These are phyloP conservation scores for Drosophila flavopinicola DNA, from an alignment of 2,888 invertebrate species.

Conservation along the genomic window DNA sequence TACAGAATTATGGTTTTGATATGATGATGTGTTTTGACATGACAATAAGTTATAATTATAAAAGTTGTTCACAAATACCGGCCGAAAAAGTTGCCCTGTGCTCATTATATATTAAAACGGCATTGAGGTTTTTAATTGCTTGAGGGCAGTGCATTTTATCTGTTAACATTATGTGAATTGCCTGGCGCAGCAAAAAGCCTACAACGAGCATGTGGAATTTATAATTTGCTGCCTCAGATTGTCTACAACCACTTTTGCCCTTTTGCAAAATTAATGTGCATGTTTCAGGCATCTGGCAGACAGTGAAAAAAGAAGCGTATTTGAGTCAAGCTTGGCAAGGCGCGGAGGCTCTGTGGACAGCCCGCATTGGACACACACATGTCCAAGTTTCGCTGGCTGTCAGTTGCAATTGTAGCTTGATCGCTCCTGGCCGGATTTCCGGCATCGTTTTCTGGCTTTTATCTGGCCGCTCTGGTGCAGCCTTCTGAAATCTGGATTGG, in stretches of 20 bases:
- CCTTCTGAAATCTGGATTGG: neutral
- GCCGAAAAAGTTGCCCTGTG: neutral
- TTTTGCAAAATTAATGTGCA: conserved; percentile 65
- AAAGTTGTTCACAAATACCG: neutral
- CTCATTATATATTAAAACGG: conserved; percentile 29
- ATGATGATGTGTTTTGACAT: no score
- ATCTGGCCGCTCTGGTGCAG: conserved; percentile 30
- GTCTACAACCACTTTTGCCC: conserved; percentile 20
- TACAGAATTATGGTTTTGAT: no score
- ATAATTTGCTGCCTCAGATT: conserved; percentile 38
- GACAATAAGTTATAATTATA: neutral
- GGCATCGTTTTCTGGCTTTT: conserved; percentile 47
- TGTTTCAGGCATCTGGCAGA: conserved; percentile 39
- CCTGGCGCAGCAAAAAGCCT: conserved; percentile 7
- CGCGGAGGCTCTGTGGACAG: conserved; percentile 3
- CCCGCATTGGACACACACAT: conserved; percentile 30
- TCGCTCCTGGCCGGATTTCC: conserved; percentile 54
- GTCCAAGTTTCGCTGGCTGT: conserved; percentile 34
- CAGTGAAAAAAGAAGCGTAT: conserved; percentile 1
- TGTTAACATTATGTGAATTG: neutral
- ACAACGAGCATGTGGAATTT: conserved; percentile 46
- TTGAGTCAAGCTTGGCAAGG: conserved; percentile 4
- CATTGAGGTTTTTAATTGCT: conserved; percentile 19
- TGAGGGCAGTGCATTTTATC: conserved; percentile 12
- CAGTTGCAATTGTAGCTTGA: conserved; percentile 40